These are phyloP conservation scores for Notothenia rossii DNA, from an alignment of 2,113 vertebrate genomes.

Conservation along the genomic window DNA sequence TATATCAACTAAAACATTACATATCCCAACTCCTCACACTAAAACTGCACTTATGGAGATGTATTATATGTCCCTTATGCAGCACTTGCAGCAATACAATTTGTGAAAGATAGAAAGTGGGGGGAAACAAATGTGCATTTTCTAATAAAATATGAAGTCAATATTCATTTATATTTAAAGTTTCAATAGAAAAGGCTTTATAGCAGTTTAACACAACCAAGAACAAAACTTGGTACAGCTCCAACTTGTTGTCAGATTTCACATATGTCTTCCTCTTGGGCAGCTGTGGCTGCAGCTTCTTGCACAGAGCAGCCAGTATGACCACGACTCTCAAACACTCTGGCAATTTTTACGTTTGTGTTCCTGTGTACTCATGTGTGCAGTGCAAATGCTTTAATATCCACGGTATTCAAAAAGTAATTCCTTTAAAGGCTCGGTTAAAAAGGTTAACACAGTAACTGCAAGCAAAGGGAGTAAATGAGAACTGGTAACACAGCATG, in stretches of 20 bases:
- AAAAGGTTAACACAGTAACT: conserved; percentile 17
- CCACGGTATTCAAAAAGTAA: conserved; percentile 25
- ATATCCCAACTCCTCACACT: neutral
- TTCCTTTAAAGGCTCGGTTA: conserved; percentile 9
- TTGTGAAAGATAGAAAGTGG: neutral
- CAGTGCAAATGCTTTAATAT: conserved; percentile 25
- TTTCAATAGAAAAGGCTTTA: neutral
- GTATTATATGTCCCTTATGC: neutral
- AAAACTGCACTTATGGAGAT: neutral
- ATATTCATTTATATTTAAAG: neutral
- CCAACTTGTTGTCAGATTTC: conserved; percentile 57
- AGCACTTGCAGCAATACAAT: neutral
- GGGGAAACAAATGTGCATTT: neutral
- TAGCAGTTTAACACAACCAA: conserved; percentile 27
- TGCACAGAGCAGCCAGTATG: conserved; percentile 41
- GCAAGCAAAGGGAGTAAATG: conserved; percentile 7
- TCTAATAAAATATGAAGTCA: neutral
- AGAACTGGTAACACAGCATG: conserved; percentile 17
- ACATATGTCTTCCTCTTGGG: conserved; percentile 53
- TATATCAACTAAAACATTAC: conserved; percentile 3
- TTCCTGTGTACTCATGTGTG: conserved; percentile 9
- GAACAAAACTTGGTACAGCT: conserved; percentile 36
- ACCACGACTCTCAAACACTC: conserved; percentile 49
- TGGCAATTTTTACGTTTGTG: conserved; percentile 39
- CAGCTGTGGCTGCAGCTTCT: conserved; percentile 58